These are phyloP conservation scores for Nesometra sesokonis DNA, from an alignment of 35 echinoderm and acorn worm genomes.

Conservation along the genomic window DNA sequence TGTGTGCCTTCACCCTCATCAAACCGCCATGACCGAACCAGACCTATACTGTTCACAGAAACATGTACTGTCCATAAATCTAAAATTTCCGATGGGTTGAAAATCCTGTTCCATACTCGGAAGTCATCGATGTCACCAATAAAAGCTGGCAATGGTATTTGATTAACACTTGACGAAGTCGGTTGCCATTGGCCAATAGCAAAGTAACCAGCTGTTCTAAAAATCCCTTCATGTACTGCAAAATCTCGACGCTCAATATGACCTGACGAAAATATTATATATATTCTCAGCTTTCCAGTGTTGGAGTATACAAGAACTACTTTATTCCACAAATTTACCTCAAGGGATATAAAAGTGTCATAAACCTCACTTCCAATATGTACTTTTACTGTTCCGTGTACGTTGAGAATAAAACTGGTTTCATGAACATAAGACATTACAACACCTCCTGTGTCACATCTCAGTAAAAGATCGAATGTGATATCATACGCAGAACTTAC, in stretches of 20 bases:
- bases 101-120: slow-evolving; percentile 62
- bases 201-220: slow-evolving; percentile 49
- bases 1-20: slow-evolving; percentile 65
- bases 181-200: slow-evolving; percentile 71
- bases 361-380: slow-evolving; percentile 35
- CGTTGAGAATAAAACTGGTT: slow-evolving; percentile 37
- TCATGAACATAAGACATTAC: slow-evolving; percentile 58
- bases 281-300: slow-evolving; percentile 44
- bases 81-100: slow-evolving; percentile 45
- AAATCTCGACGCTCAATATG: slow-evolving; percentile 25
- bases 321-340: slow-evolving; percentile 48
- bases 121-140: slow-evolving; percentile 60
- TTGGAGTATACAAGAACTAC: slow-evolving; percentile 46
- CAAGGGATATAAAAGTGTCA: slow-evolving; percentile 31
- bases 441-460: slow-evolving; percentile 36
- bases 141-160: slow-evolving; percentile 41
- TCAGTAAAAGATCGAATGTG: slow-evolving; percentile 52
- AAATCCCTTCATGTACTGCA: slow-evolving; percentile 2
- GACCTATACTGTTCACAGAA: slow-evolving; percentile 1
- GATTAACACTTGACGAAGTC: slow-evolving; percentile 1
- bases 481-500: slow-evolving; percentile 23
- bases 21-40: slow-evolving; percentile 57
- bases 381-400: slow-evolving; percentile 31
- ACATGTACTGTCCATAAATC: slow-evolving; percentile 45
- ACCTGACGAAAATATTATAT: slow-evolving; percentile 28